Evolutionary conservation across 2,888 invertebrate genomes (phyloP).

Genomic region (Autographa gamma): DNA sequence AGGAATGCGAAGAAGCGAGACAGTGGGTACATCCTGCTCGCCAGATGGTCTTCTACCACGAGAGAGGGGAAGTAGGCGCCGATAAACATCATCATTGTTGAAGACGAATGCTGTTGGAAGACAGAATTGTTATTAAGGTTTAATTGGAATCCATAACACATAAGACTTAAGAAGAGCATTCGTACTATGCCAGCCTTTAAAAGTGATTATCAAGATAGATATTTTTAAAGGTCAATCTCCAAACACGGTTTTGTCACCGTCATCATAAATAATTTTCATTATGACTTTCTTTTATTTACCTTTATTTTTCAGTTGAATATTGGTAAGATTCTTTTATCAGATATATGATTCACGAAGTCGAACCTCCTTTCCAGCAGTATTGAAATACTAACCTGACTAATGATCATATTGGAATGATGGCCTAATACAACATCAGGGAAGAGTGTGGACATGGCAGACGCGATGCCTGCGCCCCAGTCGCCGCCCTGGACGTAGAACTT

Average conservation of each 20-base stretch:
- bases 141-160: too few species aligned
- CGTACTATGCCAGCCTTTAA: too few species aligned
- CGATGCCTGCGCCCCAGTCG: constrained; percentile 94
- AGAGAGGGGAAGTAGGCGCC: constrained; percentile 86
- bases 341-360: too few species aligned
- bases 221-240: too few species aligned
- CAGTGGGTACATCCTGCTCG: constrained; percentile 86
- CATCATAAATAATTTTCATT: too few species aligned
- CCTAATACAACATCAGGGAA: constrained; percentile 85
- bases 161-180: too few species aligned
- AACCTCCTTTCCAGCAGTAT: too few species aligned
- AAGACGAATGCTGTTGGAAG: constrained; percentile 61
- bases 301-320: too few species aligned
- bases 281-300: too few species aligned
- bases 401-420: constrained; percentile 71
- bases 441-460: constrained; percentile 87
- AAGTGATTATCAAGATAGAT: too few species aligned
- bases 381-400: constrained; percentile 58
- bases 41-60: constrained; percentile 83
- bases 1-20: constrained; percentile 61
- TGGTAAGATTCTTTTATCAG: too few species aligned
- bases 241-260: too few species aligned
- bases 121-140: neutral
- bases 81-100: constrained; percentile 66
- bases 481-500: constrained; percentile 92